Conservation (phyloP, 2,113 vertebrate species). For the Spea multiplicata region DNA sequence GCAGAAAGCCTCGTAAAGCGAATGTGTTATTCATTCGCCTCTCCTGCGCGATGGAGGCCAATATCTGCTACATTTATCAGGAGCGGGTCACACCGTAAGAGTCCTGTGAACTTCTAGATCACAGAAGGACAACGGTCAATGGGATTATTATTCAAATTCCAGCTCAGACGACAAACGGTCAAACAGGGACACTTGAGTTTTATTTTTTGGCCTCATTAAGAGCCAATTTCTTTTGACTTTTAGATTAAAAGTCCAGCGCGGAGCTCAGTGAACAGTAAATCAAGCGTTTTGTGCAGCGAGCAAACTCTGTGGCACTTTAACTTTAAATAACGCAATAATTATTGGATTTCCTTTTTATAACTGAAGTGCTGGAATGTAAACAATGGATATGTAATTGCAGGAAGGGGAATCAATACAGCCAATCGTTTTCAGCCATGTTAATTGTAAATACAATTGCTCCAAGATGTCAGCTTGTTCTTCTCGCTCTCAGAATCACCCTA, state of each 20-base stretch:
- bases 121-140: conserved; percentile 32
- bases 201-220: conserved; percentile 71
- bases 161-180: conserved; percentile 26
- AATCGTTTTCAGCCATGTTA: conserved; percentile 98
- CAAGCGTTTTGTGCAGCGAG: conserved; percentile 76
- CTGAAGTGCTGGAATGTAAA: conserved; percentile 99
- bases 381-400: conserved; percentile 99
- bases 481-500: conserved; percentile 82
- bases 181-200: conserved; percentile 14
- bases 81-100: conserved; percentile 5
- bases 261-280: conserved; percentile 77
- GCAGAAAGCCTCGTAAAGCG: too few species aligned
- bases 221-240: conserved; percentile 70
- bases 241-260: conserved; percentile 74
- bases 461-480: conserved; percentile 84
- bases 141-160: conserved; percentile 41
- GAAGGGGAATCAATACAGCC: conserved; percentile 97
- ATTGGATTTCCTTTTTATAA: conserved; percentile 99
- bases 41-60: background rate
- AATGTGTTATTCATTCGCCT: background rate
- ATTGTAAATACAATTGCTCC: conserved; percentile 93
- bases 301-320: conserved; percentile 95
- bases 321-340: conserved; percentile 99
- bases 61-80: conserved; percentile 30
- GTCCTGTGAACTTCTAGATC: background rate